These are phyloP conservation scores for Clangula hyemalis DNA, from an alignment of 2,797 vertebrate genomes.

Conservation along the genomic window DNA sequence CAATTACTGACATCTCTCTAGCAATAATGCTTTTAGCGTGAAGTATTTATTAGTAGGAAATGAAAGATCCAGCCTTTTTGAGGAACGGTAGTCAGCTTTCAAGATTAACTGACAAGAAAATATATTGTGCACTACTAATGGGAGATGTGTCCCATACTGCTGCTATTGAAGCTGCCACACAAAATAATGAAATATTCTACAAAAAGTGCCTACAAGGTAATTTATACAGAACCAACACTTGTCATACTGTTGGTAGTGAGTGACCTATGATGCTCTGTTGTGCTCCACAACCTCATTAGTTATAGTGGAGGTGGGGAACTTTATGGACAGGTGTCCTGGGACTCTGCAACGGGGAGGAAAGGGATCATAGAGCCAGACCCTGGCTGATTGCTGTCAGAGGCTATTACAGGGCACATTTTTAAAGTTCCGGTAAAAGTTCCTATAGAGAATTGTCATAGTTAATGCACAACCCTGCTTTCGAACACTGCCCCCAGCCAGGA, in stretches of 20 bases:
- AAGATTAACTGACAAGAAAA: constrained; percentile 78
- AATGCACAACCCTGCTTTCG: neutral
- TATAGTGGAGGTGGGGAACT: constrained; percentile 29
- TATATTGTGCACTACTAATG: constrained; percentile 66
- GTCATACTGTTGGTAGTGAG: constrained; percentile 55
- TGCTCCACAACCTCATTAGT: constrained; percentile 66
- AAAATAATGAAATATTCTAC: constrained; percentile 71
- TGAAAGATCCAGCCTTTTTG: constrained; percentile 65
- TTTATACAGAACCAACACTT: constrained; percentile 46
- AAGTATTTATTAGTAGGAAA: constrained; percentile 74
- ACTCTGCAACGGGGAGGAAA: constrained; percentile 56
- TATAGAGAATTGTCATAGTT: neutral
- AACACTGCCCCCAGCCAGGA: neutral
- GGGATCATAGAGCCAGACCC: constrained; percentile 47
- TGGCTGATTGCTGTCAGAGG: constrained; percentile 62
- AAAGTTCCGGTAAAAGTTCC: constrained; percentile 33
- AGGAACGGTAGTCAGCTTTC: constrained; percentile 53
- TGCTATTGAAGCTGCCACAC: constrained; percentile 48
- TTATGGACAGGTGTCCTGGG: constrained; percentile 64
- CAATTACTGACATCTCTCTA: constrained; percentile 41
- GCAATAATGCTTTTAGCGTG: constrained; percentile 51
- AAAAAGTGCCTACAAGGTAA: constrained; percentile 62
- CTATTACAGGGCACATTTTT: constrained; percentile 55
- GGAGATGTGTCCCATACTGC: constrained; percentile 58
- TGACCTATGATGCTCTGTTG: constrained; percentile 53